A percentile compares a stretch with the other conserved stretches of the same genome.
Evolutionary conservation across 2,113 vertebrate species (phyloP).

Genomic region (Oxyura jamaicensis): DNA sequence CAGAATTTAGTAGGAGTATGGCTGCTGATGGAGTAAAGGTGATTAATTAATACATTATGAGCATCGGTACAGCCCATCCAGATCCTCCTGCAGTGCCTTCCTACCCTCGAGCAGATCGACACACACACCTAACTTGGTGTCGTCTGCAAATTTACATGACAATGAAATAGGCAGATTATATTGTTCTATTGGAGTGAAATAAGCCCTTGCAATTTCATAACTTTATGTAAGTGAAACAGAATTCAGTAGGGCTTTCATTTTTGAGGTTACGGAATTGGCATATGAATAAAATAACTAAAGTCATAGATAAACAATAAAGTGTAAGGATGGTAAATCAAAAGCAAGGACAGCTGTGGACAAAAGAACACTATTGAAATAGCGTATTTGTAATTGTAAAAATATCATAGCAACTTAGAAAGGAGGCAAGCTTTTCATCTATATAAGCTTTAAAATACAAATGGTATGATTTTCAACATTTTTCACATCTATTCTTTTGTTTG

Average conservation of each 20-base stretch:
- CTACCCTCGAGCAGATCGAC: too few relatives aligned
- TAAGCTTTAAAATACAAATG: conserved; percentile 33
- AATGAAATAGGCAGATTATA: conserved; percentile 23
- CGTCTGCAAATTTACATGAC: not conserved
- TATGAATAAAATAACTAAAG: conserved; percentile 34
- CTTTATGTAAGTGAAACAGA: not conserved
- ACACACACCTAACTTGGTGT: too few relatives aligned
- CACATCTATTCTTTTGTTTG: conserved; percentile 11
- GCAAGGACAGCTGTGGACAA: not conserved
- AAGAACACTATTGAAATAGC: not conserved
- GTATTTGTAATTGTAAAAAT: conserved; percentile 30
- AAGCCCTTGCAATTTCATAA: conserved; percentile 6
- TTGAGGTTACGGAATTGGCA: not conserved
- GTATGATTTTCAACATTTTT: conserved; percentile 25
- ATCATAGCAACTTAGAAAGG: conserved; percentile 5
- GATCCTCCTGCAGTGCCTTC: too few relatives aligned
- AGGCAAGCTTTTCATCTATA: conserved; percentile 9
- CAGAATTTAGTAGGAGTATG: not conserved
- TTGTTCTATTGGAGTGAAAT: conserved; percentile 1
- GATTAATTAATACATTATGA: not conserved
- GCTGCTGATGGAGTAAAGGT: not conserved
- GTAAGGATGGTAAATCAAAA: not conserved
- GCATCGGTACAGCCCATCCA: too few relatives aligned
- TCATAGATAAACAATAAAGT: not conserved
- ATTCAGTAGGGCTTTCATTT: not conserved